Percentiles rank a stretch among this genome's conserved stretches.
Evolutionary conservation across 2,113 vertebrate genomes (phyloP).

Genomic region (Salminus brasiliensis): DNA sequence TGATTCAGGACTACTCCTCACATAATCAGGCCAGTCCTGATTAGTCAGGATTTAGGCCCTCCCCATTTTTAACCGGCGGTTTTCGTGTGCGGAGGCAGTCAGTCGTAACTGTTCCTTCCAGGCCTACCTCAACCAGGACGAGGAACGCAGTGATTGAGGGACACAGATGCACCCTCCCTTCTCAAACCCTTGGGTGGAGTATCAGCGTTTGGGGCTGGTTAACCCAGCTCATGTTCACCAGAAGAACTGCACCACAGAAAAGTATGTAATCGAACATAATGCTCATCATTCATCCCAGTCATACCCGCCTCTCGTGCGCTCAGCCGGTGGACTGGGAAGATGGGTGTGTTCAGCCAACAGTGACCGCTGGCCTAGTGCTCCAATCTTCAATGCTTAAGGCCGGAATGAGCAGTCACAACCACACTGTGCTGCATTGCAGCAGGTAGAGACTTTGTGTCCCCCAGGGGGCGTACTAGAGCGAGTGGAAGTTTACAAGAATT

Average conservation of each 20-base stretch:
- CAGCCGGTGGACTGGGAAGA: slow-evolving; percentile 9
- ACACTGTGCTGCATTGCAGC: slow-evolving; percentile 14
- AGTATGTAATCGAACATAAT: background rate
- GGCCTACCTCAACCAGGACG: slow-evolving; percentile 21
- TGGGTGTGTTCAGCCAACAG: background rate
- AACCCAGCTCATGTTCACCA: slow-evolving; percentile 9
- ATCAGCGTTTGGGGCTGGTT: slow-evolving; percentile 5
- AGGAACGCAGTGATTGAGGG: slow-evolving; percentile 22
- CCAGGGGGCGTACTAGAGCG: background rate
- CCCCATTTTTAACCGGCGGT: slow-evolving; percentile 5
- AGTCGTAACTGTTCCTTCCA: slow-evolving; percentile 12
- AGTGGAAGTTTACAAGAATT: slow-evolving; percentile 45
- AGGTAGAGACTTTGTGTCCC: slow-evolving; percentile 4
- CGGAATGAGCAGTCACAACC: slow-evolving; percentile 12
- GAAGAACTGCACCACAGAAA: slow-evolving; percentile 1
- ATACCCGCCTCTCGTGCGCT: slow-evolving; percentile 15
- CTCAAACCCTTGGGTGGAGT: slow-evolving; percentile 8
- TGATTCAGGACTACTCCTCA: slow-evolving; percentile 39
- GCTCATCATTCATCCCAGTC: slow-evolving; percentile 12
- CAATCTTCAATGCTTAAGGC: slow-evolving; percentile 27
- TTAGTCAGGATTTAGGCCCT: slow-evolving; percentile 1
- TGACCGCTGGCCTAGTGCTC: slow-evolving; percentile 22
- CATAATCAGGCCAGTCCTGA: slow-evolving; percentile 14
- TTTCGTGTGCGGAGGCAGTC: slow-evolving; percentile 1
- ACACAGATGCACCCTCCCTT: background rate